phyloP scores from a whole-genome alignment of 2,113 vertebrate species.

The Triplophysa dalaica region DNA sequence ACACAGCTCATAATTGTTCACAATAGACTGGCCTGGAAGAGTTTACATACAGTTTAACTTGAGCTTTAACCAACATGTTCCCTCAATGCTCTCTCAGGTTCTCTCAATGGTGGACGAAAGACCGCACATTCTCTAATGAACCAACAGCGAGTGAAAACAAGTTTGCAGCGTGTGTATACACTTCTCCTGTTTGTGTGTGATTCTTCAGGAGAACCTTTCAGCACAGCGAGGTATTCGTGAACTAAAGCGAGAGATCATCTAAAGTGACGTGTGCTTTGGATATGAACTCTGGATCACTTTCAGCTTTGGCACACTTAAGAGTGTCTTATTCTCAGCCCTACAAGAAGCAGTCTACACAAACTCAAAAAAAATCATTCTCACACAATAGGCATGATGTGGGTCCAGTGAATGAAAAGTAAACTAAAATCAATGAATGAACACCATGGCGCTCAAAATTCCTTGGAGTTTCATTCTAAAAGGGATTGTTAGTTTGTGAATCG shows the following conservation, averaged over 20 bases:
- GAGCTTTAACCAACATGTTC: slow-evolving; percentile 16
- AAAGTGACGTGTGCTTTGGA: slow-evolving; percentile 40
- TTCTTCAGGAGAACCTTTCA: slow-evolving; percentile 25
- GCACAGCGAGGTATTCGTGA: slow-evolving; percentile 23
- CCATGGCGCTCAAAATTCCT: background rate
- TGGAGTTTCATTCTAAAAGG: background rate
- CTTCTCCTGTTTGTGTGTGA: background rate
- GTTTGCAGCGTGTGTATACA: slow-evolving; percentile 12
- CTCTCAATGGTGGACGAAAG: slow-evolving; percentile 13
- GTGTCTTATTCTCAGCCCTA: slow-evolving; percentile 5
- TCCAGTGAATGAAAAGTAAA: slow-evolving; percentile 15
- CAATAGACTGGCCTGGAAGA: slow-evolving; percentile 7
- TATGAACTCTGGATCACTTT: slow-evolving; percentile 31
- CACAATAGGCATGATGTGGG: background rate
- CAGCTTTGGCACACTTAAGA: slow-evolving; percentile 14
- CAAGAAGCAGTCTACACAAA: slow-evolving; percentile 13
- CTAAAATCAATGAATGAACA: background rate
- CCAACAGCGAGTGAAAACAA: slow-evolving; percentile 21
- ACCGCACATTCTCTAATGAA: slow-evolving; percentile 7
- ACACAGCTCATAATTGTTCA: slow-evolving; percentile 28
- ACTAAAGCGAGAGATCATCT: slow-evolving; percentile 30
- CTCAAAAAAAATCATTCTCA: slow-evolving; percentile 18
- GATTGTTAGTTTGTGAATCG: background rate
- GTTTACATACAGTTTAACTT: slow-evolving; percentile 15
- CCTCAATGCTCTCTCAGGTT: slow-evolving; percentile 14